Evolutionary conservation across 1,140 invertebrate genomes (phyloP).

Genomic region (Propsilocerus akamusi): DNA sequence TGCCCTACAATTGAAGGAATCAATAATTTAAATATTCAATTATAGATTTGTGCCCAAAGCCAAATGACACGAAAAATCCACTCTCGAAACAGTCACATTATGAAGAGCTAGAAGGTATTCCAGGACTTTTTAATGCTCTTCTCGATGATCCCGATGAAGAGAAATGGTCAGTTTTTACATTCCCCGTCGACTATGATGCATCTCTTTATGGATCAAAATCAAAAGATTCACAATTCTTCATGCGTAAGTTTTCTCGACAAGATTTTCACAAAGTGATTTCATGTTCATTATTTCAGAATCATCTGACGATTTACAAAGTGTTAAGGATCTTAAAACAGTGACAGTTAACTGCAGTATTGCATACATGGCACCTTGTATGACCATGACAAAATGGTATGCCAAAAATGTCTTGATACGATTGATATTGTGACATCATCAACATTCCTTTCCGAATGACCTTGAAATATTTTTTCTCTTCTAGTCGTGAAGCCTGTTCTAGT

Average conservation of each 20-base stretch:
- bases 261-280: too few relatives aligned
- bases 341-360: conserved; percentile 83
- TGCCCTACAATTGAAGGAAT: conserved; percentile 4
- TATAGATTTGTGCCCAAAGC: conserved; percentile 82
- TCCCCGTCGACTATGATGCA: conserved; percentile 49
- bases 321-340: conserved; percentile 26
- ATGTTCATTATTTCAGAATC: conserved; percentile 9
- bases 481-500: background rate
- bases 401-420: too few relatives aligned
- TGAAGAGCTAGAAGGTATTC: conserved; percentile 64
- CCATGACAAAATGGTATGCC: conserved; percentile 69
- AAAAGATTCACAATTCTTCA: background rate
- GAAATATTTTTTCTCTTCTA: background rate
- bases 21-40: conserved; percentile 13
- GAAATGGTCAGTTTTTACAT: conserved; percentile 60
- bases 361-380: conserved; percentile 79
- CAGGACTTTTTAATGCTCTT: conserved; percentile 62
- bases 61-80: conserved; percentile 48
- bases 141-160: conserved; percentile 57
- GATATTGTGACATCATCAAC: too few relatives aligned
- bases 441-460: too few relatives aligned
- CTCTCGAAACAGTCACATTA: conserved; percentile 69
- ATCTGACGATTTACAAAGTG: conserved; percentile 18
- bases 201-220: background rate
- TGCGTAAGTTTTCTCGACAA: conserved; percentile 6